phyloP scores from a whole-genome alignment of 2,113 vertebrate species.

The Probosciger aterrimus region DNA sequence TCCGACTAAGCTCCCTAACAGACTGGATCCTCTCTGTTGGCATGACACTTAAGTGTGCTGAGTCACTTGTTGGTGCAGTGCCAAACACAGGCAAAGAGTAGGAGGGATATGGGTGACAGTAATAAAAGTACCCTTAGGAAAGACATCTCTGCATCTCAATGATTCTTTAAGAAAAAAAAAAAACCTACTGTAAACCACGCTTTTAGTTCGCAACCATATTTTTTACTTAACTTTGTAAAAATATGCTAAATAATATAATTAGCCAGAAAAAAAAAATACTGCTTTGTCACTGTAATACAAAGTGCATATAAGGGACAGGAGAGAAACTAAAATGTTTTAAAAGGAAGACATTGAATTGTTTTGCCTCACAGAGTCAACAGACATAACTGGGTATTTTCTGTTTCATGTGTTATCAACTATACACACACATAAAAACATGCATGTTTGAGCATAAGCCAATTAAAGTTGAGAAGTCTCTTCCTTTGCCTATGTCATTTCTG shows the following conservation, averaged over 20 bases:
- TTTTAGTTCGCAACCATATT: neutral
- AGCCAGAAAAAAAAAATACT: neutral
- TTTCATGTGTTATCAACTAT: neutral
- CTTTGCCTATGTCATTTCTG: neutral
- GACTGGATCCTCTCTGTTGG: neutral
- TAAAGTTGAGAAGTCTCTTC: neutral
- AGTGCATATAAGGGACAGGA: neutral
- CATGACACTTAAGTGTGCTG: neutral
- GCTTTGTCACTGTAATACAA: neutral
- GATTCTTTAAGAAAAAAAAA: neutral
- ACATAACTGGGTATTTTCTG: neutral
- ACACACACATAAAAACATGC: neutral
- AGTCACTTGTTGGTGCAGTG: constrained; percentile 22
- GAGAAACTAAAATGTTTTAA: neutral
- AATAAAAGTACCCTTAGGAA: neutral
- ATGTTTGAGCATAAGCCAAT: neutral
- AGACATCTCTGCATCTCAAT: neutral
- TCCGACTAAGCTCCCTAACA: rapidly evolving
- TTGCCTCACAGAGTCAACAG: neutral
- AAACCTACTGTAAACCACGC: neutral
- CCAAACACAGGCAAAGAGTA: neutral
- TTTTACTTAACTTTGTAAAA: neutral
- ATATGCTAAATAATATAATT: neutral
- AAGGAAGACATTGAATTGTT: neutral
- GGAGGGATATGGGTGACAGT: neutral